Percentiles rank a stretch among this genome's conserved stretches.
Evolutionary conservation across 2,797 vertebrate species (phyloP).

Genomic region (Manis crassicaudata): DNA sequence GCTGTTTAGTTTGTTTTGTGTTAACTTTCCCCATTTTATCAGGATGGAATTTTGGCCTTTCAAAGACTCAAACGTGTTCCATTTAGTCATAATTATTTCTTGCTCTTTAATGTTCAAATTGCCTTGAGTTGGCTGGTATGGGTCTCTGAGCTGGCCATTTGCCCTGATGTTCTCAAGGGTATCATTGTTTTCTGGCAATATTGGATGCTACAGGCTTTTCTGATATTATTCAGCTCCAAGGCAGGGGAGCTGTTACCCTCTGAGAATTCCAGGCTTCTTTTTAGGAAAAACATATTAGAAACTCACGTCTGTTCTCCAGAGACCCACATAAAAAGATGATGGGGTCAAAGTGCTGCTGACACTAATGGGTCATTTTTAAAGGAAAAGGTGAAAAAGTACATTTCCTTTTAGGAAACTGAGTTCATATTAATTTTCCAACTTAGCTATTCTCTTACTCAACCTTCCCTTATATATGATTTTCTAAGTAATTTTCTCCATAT

Average conservation of each 20-base stretch:
- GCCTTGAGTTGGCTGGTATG: not conserved
- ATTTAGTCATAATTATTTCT: not conserved
- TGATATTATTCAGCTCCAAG: not conserved
- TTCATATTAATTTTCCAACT: not conserved
- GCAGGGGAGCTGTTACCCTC: too few relatives aligned
- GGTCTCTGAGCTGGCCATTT: not conserved
- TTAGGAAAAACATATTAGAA: not conserved
- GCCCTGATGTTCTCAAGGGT: not conserved
- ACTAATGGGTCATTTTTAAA: not conserved
- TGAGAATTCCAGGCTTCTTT: not conserved
- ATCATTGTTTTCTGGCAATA: not conserved
- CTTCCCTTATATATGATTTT: conserved; percentile 22
- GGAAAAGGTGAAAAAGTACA: not conserved
- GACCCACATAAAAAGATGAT: not conserved
- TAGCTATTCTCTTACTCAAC: not conserved
- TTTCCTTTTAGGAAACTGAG: not conserved
- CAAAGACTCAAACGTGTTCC: not conserved
- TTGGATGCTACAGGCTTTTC: not conserved
- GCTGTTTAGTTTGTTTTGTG: not conserved
- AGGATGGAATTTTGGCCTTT: not conserved
- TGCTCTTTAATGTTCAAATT: not conserved
- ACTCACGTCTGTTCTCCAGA: not conserved
- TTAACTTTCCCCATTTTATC: not conserved
- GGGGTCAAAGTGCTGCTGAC: not conserved
- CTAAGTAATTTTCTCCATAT: not conserved